A percentile compares a stretch with the other conserved stretches of the same genome.
Evolutionary conservation across 1,140 invertebrate species (phyloP).

Genomic region (Hestina assimilis): DNA sequence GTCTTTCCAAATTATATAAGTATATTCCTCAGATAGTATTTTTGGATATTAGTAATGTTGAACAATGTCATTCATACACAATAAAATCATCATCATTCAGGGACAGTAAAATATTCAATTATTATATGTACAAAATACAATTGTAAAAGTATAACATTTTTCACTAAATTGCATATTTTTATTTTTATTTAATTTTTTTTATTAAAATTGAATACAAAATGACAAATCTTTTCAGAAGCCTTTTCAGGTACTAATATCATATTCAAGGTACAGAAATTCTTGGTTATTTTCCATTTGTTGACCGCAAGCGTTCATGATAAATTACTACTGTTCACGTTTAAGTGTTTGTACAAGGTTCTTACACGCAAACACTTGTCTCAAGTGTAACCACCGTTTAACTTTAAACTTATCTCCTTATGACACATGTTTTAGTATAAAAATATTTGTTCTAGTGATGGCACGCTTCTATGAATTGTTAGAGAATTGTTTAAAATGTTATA

Average conservation of each 20-base stretch:
- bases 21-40: slow-evolving; percentile 15
- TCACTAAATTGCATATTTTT: no score
- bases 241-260: not conserved
- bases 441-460: slow-evolving; percentile 5
- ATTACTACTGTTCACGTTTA: slow-evolving; percentile 1
- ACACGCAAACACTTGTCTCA: slow-evolving; percentile 10
- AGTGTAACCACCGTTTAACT: slow-evolving; percentile 11
- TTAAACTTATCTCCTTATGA: slow-evolving; percentile 12
- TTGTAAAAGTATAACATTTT: not conserved
- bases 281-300: slow-evolving; percentile 17
- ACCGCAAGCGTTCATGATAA: slow-evolving; percentile 2
- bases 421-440: slow-evolving; percentile 4
- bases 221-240: no score
- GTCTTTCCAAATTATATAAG: slow-evolving; percentile 17
- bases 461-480: not conserved
- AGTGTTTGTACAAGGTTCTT: slow-evolving; percentile 14
- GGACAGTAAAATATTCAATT: no score
- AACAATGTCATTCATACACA: slow-evolving; percentile 1
- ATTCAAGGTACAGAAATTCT: slow-evolving; percentile 2
- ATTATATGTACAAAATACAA: not conserved
- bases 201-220: no score
- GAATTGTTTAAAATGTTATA: not conserved
- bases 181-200: no score
- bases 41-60: slow-evolving; percentile 23
- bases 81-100: not conserved